Evolutionary conservation across 2,113 vertebrate species (phyloP).

Genomic region (Scomber colias): DNA sequence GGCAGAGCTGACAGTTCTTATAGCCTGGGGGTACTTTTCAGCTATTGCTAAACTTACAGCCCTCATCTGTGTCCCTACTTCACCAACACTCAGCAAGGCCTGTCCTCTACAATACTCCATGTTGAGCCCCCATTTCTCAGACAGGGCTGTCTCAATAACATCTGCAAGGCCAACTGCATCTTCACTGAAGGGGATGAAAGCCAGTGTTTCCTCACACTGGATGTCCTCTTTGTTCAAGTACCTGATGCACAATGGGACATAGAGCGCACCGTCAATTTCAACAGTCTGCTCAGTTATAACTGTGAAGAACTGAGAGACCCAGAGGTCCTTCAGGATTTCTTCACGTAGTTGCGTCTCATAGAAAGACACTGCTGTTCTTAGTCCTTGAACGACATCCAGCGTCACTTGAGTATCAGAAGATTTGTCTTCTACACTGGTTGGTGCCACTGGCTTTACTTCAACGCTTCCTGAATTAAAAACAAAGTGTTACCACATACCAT

Average conservation of each 20-base stretch:
- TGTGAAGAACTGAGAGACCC: constrained; percentile 85
- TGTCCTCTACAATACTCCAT: constrained; percentile 86
- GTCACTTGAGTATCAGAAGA: constrained; percentile 1
- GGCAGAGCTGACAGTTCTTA: constrained; percentile 77
- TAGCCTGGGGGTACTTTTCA: constrained; percentile 79
- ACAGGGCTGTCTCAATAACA: constrained; percentile 74
- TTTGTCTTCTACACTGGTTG: constrained; percentile 21
- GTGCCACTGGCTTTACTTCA: constrained; percentile 24
- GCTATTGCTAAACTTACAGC: constrained; percentile 75
- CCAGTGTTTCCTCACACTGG: constrained; percentile 84
- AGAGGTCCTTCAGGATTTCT: constrained; percentile 82
- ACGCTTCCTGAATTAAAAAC: constrained; percentile 32
- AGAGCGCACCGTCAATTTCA: constrained; percentile 76
- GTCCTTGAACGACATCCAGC: constrained; percentile 17
- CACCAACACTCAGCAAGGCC: constrained; percentile 76
- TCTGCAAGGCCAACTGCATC: constrained; percentile 74
- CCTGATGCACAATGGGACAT: constrained; percentile 83
- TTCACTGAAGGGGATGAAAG: constrained; percentile 77
- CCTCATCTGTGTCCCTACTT: constrained; percentile 79
- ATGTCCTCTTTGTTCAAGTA: constrained; percentile 83
- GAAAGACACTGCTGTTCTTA: constrained; percentile 72
- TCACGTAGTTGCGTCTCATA: constrained; percentile 80
- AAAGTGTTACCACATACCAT: background rate
- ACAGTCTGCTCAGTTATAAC: constrained; percentile 79
- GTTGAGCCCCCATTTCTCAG: constrained; percentile 86